Conservation (phyloP, 35 echinoderm and acorn worm species). For the Diadema setosum region DNA sequence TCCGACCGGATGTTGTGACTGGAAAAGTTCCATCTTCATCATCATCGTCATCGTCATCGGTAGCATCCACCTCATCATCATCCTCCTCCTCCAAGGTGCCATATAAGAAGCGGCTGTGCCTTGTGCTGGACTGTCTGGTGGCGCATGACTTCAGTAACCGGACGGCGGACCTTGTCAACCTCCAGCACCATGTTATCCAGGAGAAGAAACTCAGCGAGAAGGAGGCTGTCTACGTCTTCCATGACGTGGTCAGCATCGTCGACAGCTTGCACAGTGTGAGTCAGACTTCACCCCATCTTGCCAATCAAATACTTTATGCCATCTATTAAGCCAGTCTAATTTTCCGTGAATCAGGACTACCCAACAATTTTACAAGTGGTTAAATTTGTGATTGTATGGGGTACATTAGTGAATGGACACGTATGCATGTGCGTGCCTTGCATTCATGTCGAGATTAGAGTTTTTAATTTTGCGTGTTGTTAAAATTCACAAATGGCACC, state of each 20-base stretch:
- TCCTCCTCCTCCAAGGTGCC: conserved; percentile 6
- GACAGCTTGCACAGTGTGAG: conserved; percentile 88
- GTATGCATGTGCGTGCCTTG: too few species aligned
- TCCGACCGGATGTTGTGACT: conserved; percentile 44
- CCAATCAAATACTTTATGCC: too few species aligned
- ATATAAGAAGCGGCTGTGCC: conserved; percentile 85
- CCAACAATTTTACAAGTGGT: too few species aligned
- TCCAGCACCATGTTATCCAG: conserved; percentile 95
- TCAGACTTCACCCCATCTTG: too few species aligned
- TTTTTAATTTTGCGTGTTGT: too few species aligned
- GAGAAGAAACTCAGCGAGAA: conserved; percentile 98
- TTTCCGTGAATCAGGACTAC: too few species aligned
- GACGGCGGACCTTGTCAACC: conserved; percentile 81
- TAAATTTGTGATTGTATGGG: conserved; percentile 11
- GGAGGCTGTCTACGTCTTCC: conserved; percentile 91
- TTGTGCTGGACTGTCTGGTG: conserved; percentile 88
- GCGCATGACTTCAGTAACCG: conserved; percentile 83
- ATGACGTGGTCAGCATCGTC: conserved; percentile 85
- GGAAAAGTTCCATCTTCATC: too few species aligned
- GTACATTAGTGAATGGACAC: conserved; percentile 5
- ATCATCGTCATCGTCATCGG: too few species aligned
- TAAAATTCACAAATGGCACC: too few species aligned
- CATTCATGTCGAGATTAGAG: not conserved
- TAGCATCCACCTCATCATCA: not conserved
- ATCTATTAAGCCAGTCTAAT: too few species aligned